Evolutionary conservation across 1,140 invertebrate genomes (phyloP).

Genomic region (Pogonus chalceus): DNA sequence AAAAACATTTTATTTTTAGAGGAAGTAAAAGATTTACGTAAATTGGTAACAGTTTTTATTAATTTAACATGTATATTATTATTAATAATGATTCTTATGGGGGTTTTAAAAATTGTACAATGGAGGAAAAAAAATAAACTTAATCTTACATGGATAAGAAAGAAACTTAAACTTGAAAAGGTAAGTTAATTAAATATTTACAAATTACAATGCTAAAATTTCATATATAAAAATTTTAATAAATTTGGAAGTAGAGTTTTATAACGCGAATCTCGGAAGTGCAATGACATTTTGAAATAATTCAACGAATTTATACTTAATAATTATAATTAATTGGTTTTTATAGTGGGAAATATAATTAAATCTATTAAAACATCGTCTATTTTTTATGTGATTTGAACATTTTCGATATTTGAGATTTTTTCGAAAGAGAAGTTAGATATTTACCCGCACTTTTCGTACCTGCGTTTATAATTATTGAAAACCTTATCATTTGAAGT

Average conservation of each 20-base stretch:
- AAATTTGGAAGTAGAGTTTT: not conserved
- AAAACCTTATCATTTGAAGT: too few species aligned
- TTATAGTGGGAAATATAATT: too few species aligned
- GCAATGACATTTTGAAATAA: not conserved
- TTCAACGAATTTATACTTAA: not conserved
- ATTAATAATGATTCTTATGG: conserved; percentile 16
- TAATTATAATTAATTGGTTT: not conserved
- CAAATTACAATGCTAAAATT: not conserved
- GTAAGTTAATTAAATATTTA: conserved; percentile 14
- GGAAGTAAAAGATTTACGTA: conserved; percentile 20
- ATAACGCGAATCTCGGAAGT: not conserved
- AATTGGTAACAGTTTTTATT: conserved; percentile 21
- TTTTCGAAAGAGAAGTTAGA: too few species aligned
- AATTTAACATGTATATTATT: conserved; percentile 24
- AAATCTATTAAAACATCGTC: too few species aligned
- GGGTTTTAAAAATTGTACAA: conserved; percentile 22
- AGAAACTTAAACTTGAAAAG: conserved; percentile 20
- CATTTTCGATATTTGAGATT: too few species aligned
- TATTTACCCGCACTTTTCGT: too few species aligned
- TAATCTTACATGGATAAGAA: conserved; percentile 20
- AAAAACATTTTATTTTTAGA: conserved; percentile 17
- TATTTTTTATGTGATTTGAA: too few species aligned
- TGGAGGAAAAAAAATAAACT: conserved; percentile 29
- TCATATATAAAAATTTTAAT: not conserved
- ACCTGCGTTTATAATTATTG: too few species aligned